Evolutionary conservation across 2,888 invertebrate species (phyloP).

Genomic region (Anodontia alba): DNA sequence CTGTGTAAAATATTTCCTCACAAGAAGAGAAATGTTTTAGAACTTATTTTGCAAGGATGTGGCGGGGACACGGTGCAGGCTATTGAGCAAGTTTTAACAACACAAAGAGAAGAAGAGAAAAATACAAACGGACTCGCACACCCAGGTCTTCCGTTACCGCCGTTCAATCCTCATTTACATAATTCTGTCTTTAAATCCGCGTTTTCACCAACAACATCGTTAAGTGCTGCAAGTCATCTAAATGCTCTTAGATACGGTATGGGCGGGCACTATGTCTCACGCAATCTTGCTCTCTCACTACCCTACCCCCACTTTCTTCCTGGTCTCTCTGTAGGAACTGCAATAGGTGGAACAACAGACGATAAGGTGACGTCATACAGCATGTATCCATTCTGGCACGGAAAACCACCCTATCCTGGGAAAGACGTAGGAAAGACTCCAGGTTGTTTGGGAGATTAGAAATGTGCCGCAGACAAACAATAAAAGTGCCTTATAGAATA

Average conservation of each 20-base stretch:
- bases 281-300: conserved; percentile 76
- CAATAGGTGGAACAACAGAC: conserved; percentile 67
- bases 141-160: conserved; percentile 23
- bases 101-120: conserved; percentile 71
- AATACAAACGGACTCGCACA: conserved; percentile 27
- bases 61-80: conserved; percentile 96
- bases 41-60: conserved; percentile 92
- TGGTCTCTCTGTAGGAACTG: conserved; percentile 73
- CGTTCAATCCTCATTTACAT: conserved; percentile 55
- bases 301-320: conserved; percentile 79
- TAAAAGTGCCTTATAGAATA: no score
- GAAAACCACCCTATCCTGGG: conserved; percentile 63
- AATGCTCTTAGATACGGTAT: conserved; percentile 79
- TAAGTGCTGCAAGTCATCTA: conserved; percentile 73
- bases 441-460: conserved; percentile 71
- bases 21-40: conserved; percentile 93
- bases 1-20: conserved; percentile 95
- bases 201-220: conserved; percentile 80
- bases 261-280: conserved; percentile 66
- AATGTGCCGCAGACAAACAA: no score
- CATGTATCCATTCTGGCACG: conserved; percentile 77
- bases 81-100: conserved; percentile 92
- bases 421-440: conserved; percentile 68
- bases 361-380: conserved; percentile 70
- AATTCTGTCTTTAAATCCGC: conserved; percentile 79